Percentiles rank a stretch among this genome's conserved stretches.
These are phyloP conservation scores for Kryphioiulus occultus DNA, from an alignment of 2,888 invertebrate species.

Conservation along the genomic window DNA sequence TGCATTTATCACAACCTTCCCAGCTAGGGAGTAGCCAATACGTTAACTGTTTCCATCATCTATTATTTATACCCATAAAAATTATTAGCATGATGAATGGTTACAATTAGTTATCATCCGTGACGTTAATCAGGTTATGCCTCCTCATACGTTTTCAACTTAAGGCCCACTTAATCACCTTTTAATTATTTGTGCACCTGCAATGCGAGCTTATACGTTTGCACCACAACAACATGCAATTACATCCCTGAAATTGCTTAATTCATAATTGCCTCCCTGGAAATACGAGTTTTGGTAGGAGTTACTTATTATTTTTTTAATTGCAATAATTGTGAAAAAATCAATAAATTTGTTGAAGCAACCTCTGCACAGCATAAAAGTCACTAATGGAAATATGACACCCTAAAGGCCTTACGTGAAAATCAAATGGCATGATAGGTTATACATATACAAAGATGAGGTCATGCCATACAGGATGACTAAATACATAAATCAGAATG, in stretches of 20 bases:
- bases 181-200: background rate
- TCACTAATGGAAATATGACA: background rate
- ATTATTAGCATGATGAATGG: constrained; percentile 8
- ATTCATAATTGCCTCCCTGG: background rate
- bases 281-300: background rate
- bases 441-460: background rate
- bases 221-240: background rate
- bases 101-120: background rate
- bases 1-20: background rate
- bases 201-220: background rate
- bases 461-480: background rate
- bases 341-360: background rate
- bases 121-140: background rate
- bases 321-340: background rate
- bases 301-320: background rate
- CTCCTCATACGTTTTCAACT: background rate
- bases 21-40: background rate
- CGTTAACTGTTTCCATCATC: constrained; percentile 2
- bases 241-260: background rate
- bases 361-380: background rate
- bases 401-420: background rate
- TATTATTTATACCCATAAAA: background rate
- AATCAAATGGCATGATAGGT: background rate
- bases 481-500: background rate
- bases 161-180: background rate